Conservation (phyloP, 2,888 invertebrate genomes). For the Luperina testacea region DNA sequence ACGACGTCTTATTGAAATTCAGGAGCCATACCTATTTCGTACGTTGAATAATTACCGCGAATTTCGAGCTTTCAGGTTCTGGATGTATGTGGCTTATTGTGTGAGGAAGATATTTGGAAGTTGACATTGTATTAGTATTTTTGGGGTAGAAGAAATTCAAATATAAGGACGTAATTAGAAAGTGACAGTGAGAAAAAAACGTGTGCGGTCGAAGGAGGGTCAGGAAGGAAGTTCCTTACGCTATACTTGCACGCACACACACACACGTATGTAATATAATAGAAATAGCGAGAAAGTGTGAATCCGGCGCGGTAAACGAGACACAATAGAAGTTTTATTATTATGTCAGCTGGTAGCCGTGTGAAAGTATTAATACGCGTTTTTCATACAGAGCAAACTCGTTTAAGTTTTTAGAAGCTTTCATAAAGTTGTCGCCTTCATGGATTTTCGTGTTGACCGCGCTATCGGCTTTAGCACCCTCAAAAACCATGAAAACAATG, state of each 20-base stretch:
- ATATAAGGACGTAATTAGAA: constrained; percentile 17
- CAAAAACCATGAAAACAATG: too few species aligned
- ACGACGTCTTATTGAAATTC: constrained; percentile 65
- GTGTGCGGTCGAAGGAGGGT: not conserved
- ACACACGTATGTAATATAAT: too few species aligned
- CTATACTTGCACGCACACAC: not conserved
- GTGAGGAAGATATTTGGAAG: constrained; percentile 8
- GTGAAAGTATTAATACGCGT: too few species aligned
- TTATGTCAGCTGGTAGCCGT: too few species aligned
- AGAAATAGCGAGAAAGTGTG: too few species aligned
- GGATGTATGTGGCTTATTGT: constrained; percentile 29
- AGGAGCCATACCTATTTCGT: constrained; percentile 62
- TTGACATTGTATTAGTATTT: constrained; percentile 25
- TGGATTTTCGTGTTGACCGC: too few species aligned
- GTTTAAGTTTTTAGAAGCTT: too few species aligned
- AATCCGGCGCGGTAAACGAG: too few species aligned
- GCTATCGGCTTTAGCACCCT: too few species aligned
- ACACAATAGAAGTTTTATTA: too few species aligned
- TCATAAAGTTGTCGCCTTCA: too few species aligned
- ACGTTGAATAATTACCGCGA: constrained; percentile 59
- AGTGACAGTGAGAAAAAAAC: not conserved
- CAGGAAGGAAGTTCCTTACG: not conserved
- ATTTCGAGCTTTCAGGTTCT: not conserved
- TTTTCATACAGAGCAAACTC: too few species aligned
- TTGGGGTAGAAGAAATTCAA: constrained; percentile 8